Percentiles rank a stretch among this genome's conserved stretches.
Conservation (phyloP, 2,888 invertebrate genomes). For the Mythimna pallens region DNA sequence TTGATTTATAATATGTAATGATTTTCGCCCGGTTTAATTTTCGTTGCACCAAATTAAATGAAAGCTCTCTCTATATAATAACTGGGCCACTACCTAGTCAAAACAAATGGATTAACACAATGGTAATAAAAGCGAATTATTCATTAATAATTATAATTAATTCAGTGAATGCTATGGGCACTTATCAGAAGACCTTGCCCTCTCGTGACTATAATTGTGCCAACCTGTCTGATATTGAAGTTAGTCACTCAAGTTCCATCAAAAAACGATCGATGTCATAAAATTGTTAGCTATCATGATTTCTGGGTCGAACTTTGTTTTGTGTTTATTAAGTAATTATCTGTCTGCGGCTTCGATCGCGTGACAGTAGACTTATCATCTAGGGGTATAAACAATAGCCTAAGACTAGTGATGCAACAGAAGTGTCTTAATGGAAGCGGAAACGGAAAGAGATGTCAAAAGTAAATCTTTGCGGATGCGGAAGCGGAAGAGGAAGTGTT, state of each 20-base stretch:
- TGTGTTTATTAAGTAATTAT: conserved; percentile 15
- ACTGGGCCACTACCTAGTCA: background rate
- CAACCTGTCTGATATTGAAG: conserved; percentile 11
- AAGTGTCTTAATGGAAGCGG: no score
- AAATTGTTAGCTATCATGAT: conserved; percentile 24
- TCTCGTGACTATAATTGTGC: conserved; percentile 33
- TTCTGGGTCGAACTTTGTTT: background rate
- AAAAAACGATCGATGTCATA: conserved; percentile 25
- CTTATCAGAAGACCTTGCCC: conserved; percentile 6
- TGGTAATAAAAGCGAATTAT: conserved; percentile 5
- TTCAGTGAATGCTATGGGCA: conserved; percentile 41
- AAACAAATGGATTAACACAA: conserved; percentile 16
- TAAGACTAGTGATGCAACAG: no score
- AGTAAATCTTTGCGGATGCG: no score
- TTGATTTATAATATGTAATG: no score
- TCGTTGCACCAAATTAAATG: no score
- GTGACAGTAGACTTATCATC: no score
- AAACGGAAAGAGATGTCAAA: no score
- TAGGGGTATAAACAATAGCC: no score
- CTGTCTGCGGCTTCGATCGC: no score
- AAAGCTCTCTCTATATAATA: background rate
- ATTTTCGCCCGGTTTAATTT: no score
- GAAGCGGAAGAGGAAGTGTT: no score
- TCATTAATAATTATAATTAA: conserved; percentile 13
- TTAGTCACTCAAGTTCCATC: conserved; percentile 14